Evolutionary conservation across 2,113 vertebrate species (phyloP), one percentile per base, ranked within the genome.

Genomic region (Aspidoscelis tigris): DNA sequence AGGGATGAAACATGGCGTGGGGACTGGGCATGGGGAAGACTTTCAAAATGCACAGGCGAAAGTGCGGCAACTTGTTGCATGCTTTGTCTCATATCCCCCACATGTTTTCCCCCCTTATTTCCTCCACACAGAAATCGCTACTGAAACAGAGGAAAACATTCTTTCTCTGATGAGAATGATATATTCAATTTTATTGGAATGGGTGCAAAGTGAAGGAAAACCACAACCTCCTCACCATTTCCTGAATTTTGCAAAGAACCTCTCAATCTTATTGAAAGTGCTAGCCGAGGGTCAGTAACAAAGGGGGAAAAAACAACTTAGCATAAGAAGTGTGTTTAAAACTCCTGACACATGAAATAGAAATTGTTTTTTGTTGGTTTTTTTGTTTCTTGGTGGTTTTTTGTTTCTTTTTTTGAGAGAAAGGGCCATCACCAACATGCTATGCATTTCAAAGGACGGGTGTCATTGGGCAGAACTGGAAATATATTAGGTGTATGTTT

Each of bases 41-140:
- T 68, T 50, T 50, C 47, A 50, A 50, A 50, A 50, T 50, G 47
- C 47, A 50, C 47, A 50, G 66, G 22, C 2, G 66, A n/a, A 68
- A 26, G 26, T 39, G 66, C 55, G 33, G 79, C 79, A 14, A 22
- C 50, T 24, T 12, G 71, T 22, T 47, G 44, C 66, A 68, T 7
- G 22, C 47, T 50, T 50, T 50, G 47, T 50, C 47, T 50, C 47
- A 50, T 50, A 33, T 50, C 8, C 47, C 47, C 8, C 8, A 50
- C 47, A 5, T 2, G n/a, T 21, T 64, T 47, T 11, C 47, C 21
- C 33, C 65, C 21, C 39, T 1, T 8, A n/a, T 65, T n/a, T 47
- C 41, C 8, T 82, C 71, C 81, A 82, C 43, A 41, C 41, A 82
- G 55, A 74, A 47, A 65, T 82, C 47, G 24, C n/a, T 64, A 39